phyloP scores from a whole-genome alignment of 2,113 vertebrate genomes.

The Papio anubis region DNA sequence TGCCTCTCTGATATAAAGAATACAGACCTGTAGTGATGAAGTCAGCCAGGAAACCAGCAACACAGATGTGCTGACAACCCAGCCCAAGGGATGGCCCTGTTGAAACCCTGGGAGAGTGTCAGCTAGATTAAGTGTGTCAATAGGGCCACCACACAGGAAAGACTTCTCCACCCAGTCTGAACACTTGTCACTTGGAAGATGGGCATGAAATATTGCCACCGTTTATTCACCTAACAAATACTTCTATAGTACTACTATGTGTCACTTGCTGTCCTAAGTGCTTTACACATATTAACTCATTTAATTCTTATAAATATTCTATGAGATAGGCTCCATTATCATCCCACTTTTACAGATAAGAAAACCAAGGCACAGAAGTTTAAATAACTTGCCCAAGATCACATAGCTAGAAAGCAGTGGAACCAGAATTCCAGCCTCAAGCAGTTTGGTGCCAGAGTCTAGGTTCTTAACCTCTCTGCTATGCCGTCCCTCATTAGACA shows the following conservation, averaged over 20 bases:
- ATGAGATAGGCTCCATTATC: not conserved
- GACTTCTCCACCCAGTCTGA: not conserved
- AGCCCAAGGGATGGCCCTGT: not conserved
- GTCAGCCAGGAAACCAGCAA: not conserved
- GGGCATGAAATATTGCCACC: not conserved
- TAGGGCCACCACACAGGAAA: not conserved
- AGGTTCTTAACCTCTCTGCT: not conserved
- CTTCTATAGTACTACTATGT: not conserved
- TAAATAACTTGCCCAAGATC: not conserved
- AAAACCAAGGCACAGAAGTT: not conserved
- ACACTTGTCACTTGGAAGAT: not conserved
- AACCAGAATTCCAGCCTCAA: not conserved
- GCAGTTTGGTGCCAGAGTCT: not conserved
- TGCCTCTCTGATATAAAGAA: not conserved
- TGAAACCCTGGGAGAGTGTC: not conserved
- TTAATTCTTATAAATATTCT: not conserved
- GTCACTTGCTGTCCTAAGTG: not conserved
- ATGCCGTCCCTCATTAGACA: not conserved
- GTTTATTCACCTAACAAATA: not conserved
- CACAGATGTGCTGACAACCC: not conserved
- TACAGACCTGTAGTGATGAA: not conserved
- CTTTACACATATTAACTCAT: not conserved
- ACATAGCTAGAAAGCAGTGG: not conserved
- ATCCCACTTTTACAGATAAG: not conserved
- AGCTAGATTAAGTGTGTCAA: fast-evolving